Conservation (phyloP, 2,113 vertebrate genomes). For the Elaphurus davidianus region DNA sequence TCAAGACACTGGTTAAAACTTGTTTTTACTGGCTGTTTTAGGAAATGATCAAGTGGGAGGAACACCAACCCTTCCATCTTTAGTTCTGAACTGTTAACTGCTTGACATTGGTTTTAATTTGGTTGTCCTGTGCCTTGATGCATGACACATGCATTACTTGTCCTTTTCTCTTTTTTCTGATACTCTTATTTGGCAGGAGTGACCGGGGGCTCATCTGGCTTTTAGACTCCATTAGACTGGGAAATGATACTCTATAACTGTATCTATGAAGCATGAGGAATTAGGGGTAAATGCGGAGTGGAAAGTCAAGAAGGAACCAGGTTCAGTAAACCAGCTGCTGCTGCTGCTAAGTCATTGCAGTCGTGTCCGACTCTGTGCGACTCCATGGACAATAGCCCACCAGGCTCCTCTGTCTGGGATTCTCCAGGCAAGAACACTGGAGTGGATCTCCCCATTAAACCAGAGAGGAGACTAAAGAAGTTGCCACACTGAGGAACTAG, state of each 20-base stretch:
- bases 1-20: neutral
- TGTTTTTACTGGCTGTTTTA: neutral
- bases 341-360: neutral
- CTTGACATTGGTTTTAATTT: neutral
- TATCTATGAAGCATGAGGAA: neutral
- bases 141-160: neutral
- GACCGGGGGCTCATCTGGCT: neutral
- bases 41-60: neutral
- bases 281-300: neutral
- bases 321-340: neutral
- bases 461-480: conserved; percentile 20
- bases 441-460: neutral
- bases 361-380: neutral
- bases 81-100: neutral
- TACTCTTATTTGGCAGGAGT: neutral
- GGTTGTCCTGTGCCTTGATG: neutral
- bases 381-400: neutral
- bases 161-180: neutral
- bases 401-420: neutral
- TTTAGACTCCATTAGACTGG: neutral
- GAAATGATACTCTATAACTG: neutral
- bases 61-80: neutral
- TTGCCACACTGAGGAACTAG: neutral
- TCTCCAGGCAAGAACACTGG: neutral
- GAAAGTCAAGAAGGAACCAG: neutral